These are phyloP conservation scores for Paradisaea rubra DNA, from an alignment of 2,113 vertebrate genomes.

Conservation along the genomic window DNA sequence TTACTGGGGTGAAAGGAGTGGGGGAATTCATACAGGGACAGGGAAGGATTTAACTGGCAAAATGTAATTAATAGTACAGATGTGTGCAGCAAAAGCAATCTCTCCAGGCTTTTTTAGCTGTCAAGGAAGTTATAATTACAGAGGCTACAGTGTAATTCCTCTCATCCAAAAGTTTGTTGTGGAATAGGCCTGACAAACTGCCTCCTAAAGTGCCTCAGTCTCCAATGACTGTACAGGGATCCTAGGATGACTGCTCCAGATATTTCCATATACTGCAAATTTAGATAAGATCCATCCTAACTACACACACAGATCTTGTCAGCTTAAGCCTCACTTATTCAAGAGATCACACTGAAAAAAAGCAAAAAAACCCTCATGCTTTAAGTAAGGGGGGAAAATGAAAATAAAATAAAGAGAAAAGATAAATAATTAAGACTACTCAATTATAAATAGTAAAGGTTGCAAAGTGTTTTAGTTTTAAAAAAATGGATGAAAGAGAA, in stretches of 20 bases:
- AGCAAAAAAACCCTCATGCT: fast-evolving
- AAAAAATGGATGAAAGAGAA: not conserved
- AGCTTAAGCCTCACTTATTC: not conserved
- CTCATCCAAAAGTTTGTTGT: not conserved
- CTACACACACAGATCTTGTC: not conserved
- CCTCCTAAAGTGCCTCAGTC: not conserved
- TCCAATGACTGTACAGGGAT: not conserved
- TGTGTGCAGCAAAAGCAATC: not conserved
- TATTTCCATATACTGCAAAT: not conserved
- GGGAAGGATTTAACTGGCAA: not conserved
- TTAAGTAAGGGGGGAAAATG: not conserved
- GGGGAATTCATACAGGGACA: not conserved
- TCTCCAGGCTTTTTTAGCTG: not conserved
- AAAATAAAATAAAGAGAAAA: not conserved
- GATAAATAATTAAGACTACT: not conserved
- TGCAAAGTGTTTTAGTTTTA: not conserved
- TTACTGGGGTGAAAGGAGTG: not conserved
- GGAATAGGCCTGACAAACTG: not conserved
- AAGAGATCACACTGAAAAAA: not conserved
- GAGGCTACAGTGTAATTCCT: not conserved
- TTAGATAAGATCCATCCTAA: not conserved
- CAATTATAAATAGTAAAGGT: not conserved
- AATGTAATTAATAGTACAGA: not conserved
- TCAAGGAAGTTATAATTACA: not conserved
- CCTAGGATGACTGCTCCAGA: not conserved